Evolutionary conservation across 2,797 vertebrate genomes (phyloP), one percentile per base, ranked within the genome.

Genomic region (Lateolabrax maculatus): DNA sequence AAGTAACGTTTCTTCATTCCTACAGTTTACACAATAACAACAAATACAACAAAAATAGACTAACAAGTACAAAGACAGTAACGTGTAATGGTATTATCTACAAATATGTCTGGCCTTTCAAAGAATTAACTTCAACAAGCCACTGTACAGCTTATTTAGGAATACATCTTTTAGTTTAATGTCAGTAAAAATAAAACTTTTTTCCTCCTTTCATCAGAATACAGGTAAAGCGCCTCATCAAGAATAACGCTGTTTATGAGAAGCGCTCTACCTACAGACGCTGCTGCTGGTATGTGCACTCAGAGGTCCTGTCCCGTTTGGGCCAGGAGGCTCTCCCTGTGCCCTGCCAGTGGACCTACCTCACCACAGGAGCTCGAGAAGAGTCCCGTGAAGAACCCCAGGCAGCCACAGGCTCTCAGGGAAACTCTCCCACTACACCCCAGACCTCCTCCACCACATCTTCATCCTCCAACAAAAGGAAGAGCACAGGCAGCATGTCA

Each of bases 271-370:
- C 95, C 16, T 95, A 94, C 83, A 90, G 96, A 41, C 96, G 97
- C 91, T 93, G 93, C 90, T 99, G 98, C 92, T 99, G 98, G 98
- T 98, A 99, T 16, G 98, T 97, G 49, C 96, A 98, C 66, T 73
- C 93, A 0, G 96, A 97, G 6, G 96, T 99, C 71, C 96, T 99
- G 82, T 88, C 88, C 51, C 96, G 92, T 44, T 96, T 96, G 8
- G 88, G 94, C 2, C 96, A 87, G 75, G 97, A 98, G 77, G 80
- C 92, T 1, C 96, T 99, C 19, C 97, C 97, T 0, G 96, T 99
- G 67, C 98, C 98, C 3, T 97, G 97, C 89, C 97, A 96, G 62
- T 99, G 98, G 98, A 97, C 77, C 88, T 98, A 99, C 82, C n/a
- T 98, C 90, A 99, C 96, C 4, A 76, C 90, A 1, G 94, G 96